Base-by-base conservation (phyloP, 2,797 vertebrate genomes). In the Sebastes trivittatus region DNA sequence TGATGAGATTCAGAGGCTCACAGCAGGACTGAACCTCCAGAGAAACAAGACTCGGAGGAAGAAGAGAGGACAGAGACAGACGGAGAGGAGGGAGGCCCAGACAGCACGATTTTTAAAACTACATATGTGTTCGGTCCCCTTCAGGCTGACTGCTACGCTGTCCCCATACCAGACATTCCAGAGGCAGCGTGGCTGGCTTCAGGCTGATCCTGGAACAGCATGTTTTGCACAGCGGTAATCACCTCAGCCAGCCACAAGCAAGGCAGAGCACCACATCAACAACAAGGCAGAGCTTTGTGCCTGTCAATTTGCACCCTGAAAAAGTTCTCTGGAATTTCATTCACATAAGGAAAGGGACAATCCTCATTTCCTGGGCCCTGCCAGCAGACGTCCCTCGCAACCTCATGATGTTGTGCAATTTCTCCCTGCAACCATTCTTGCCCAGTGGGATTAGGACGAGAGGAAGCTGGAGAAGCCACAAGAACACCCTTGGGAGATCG, bases 91-190 rank as follows among this genome's bases (percentile, higher is more conserved):
- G 42, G 54, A 72, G 67, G 65, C 36, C 69, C 61, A 72, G 78
- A 58, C 66, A 82, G 65, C 64, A 62, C 8, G 2, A 84, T 72
- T 88, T 82, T 38, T 60, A 81, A 86, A 88, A 82, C 84, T 81
- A 80, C 11, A 55, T 62, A 77, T 88, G 85, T 79, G 87, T 85
- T 88, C 9, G 25, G 87, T 81, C 77, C 75, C 82, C 87, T 86
- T 73, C 27, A 88, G 91, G 88, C 89, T 74, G 72, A 75, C 77
- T 89, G 84, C 89, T 80, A 84, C 72, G 30, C 89, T 87, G 88
- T 92, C 82, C 91, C 90, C 93, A 96, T 95, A 93, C 94, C 93
- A 95, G 94, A 95, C 94, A 95, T 95, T 95, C 94, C 94, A 93
- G 84, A 95, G 92, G 91, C 92, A 93, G 90, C 86, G 68, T 74